Base-by-base conservation (phyloP, 2,113 vertebrate species). In the Suricata suricatta region DNA sequence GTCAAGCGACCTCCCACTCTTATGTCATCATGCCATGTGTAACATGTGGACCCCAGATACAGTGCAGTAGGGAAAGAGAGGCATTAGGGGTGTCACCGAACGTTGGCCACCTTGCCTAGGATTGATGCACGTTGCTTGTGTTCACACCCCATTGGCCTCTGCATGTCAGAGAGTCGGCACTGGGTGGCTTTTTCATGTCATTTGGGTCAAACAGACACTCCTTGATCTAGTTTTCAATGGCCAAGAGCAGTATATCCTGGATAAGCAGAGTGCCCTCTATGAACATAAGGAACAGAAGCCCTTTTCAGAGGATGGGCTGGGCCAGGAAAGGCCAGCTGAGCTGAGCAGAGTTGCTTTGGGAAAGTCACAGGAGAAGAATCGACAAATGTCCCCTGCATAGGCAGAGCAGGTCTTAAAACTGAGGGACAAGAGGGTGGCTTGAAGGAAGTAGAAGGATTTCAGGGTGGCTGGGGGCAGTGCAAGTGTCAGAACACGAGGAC, bases 21-120 rank as follows among this genome's bases (percentile, higher is more conserved):
- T 15, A 16, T 10, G 66, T 54, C 44, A n/a, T 14, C 29, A 54
- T 3, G 19, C 33, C 4, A n/a, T 31, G 5, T 80, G 10, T 44
- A 11, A 69, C 50, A 68, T 9, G 7, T 11, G 74, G 31, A 41
- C 41, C 41, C 23, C n/a, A 13, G 8, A 84, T 44, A 23, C 4
- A 33, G 10, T 16, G 68, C 0, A 1, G 3, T 14, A 21, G 3
- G 4, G 54, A 14, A 35, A 63, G 14, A 4, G 14, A 14, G 19
- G 2, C 31, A 12, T n/a, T 2, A n/a, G 47, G 50, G 21, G 19
- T 4, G 29, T 6, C 9, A 11, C 1, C 41, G 31, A 16, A 6
- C 14, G 10, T n/a, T 44, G 74, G 35, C 57, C 13, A 19, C 16
- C 27, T 90, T n/a, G 41, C 69, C 31, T 4, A 17, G 27, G 52